phyloP scores from a whole-genome alignment of 64 coral and sea anemone genomes.

The Porites lutea region DNA sequence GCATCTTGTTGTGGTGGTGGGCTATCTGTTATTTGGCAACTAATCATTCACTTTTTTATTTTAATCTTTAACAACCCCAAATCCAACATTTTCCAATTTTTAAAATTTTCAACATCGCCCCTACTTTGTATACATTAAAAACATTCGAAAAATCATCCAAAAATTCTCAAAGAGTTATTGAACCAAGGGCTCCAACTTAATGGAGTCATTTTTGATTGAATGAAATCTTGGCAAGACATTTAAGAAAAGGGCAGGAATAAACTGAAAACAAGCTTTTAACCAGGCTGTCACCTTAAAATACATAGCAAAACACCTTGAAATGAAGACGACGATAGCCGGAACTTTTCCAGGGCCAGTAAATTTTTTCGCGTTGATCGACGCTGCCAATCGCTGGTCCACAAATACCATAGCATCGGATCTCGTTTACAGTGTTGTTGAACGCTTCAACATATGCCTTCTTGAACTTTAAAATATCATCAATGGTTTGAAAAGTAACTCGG shows the following conservation, averaged over 20 bases:
- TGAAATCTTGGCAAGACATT: no score
- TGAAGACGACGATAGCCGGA: conserved; percentile 57
- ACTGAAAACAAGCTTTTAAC: no score
- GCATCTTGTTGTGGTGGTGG: no score
- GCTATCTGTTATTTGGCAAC: no score
- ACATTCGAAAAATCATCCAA: no score
- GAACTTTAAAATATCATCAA: conserved; percentile 28
- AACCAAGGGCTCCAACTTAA: no score
- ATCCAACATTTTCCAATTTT: no score
- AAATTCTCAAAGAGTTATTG: no score
- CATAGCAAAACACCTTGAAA: conserved; percentile 16
- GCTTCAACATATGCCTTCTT: not conserved
- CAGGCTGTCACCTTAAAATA: not conserved
- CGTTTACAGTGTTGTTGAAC: not conserved
- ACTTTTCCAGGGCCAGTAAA: conserved; percentile 43
- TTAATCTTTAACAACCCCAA: no score
- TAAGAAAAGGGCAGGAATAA: not conserved
- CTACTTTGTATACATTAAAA: not conserved
- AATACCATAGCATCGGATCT: conserved; percentile 49
- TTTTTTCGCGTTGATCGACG: conserved; percentile 3
- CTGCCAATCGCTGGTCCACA: conserved; percentile 18
- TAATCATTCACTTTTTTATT: no score
- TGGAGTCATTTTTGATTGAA: no score
- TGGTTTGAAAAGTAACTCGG: conserved; percentile 30
- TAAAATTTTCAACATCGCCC: no score